These are phyloP conservation scores for Agrochola circellaris DNA, from an alignment of 2,888 invertebrate genomes.

Conservation along the genomic window DNA sequence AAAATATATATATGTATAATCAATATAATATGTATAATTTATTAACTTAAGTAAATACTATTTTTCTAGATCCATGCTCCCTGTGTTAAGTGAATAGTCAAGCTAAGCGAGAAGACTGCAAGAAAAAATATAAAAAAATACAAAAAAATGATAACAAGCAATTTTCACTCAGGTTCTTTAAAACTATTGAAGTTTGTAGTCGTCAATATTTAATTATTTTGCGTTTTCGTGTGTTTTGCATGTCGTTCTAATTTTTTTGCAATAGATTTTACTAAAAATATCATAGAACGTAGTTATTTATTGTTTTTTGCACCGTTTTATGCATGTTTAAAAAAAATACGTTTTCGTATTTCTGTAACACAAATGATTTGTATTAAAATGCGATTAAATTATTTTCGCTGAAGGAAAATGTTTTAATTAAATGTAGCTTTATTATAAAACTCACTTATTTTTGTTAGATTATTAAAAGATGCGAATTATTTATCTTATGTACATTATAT, in stretches of 20 bases:
- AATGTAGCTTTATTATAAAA: slow-evolving; percentile 30
- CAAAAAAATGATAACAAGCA: slow-evolving; percentile 75
- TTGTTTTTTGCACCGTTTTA: slow-evolving; percentile 6
- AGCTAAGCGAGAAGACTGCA: slow-evolving; percentile 89
- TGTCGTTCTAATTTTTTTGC: slow-evolving; percentile 50
- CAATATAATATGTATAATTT: slow-evolving; percentile 11
- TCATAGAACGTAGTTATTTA: background rate
- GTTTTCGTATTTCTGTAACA: background rate
- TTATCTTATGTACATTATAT: background rate
- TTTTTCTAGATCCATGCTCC: slow-evolving; percentile 94
- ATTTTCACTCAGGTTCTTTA: slow-evolving; percentile 84
- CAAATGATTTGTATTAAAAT: background rate
- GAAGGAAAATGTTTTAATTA: slow-evolving; percentile 60
- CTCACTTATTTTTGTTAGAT: background rate
- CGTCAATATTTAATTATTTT: slow-evolving; percentile 65
- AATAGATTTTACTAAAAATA: background rate
- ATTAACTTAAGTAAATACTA: slow-evolving; percentile 64
- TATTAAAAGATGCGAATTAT: background rate
- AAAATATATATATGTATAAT: slow-evolving; percentile 11
- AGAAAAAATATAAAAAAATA: slow-evolving; percentile 77
- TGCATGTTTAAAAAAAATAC: slow-evolving; percentile 41
- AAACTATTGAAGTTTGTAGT: slow-evolving; percentile 83
- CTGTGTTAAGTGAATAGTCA: slow-evolving; percentile 95
- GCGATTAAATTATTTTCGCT: slow-evolving; percentile 51
- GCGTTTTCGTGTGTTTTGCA: slow-evolving; percentile 65